These are phyloP conservation scores for Lymantria dispar DNA, from an alignment of 2,888 invertebrate species.

Conservation along the genomic window DNA sequence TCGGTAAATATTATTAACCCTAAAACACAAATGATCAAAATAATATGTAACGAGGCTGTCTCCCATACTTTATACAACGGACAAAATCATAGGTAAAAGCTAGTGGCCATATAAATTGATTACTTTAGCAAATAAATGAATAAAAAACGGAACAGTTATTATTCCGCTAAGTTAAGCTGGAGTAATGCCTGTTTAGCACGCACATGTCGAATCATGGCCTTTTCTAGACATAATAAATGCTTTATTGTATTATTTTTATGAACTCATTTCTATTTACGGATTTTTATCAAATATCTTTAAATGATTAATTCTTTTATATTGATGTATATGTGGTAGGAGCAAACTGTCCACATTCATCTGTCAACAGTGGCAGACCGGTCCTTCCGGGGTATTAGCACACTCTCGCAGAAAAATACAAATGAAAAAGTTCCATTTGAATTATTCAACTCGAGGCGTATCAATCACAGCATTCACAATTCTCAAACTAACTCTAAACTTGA, in stretches of 20 bases:
- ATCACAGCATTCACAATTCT: constrained; percentile 25
- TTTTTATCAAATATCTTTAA: too few relatives aligned
- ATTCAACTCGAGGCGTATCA: constrained; percentile 30
- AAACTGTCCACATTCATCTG: too few relatives aligned
- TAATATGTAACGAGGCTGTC: too few relatives aligned
- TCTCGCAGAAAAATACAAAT: too few relatives aligned
- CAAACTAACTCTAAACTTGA: constrained; percentile 25
- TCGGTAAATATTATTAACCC: too few relatives aligned
- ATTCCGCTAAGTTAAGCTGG: constrained; percentile 5
- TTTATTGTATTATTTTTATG: not conserved
- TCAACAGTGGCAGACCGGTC: too few relatives aligned
- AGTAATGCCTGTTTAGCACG: constrained; percentile 23
- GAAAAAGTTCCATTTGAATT: constrained; percentile 14
- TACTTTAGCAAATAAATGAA: not conserved
- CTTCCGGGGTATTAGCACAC: too few relatives aligned
- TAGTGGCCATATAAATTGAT: not conserved
- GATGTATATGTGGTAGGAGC: too few relatives aligned
- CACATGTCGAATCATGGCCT: constrained; percentile 20
- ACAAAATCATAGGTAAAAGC: too few relatives aligned
- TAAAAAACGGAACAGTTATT: not conserved
- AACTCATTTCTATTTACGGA: not conserved
- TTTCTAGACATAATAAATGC: not conserved
- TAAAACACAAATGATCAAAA: too few relatives aligned
- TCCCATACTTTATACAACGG: too few relatives aligned
- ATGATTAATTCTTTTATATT: too few relatives aligned